These are phyloP conservation scores for Muscicapa adusta DNA, from an alignment of 2,113 vertebrate genomes.

Conservation along the genomic window DNA sequence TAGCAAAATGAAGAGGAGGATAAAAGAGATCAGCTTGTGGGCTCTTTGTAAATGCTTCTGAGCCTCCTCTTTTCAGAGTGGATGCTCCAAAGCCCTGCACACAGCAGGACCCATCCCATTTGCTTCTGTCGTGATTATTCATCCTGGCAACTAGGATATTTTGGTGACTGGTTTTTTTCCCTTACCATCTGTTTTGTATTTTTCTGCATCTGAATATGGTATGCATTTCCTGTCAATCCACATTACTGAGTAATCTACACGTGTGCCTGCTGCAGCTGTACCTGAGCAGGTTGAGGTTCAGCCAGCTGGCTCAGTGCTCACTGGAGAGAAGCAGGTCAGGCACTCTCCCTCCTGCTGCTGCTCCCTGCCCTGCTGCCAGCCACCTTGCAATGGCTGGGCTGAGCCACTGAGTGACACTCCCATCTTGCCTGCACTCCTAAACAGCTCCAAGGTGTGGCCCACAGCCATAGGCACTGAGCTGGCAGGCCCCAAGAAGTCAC, in stretches of 20 bases:
- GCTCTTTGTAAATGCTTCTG: conserved; percentile 4
- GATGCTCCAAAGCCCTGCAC: neutral
- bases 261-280: neutral
- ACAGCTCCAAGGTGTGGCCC: neutral
- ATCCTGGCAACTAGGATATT: neutral
- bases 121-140: neutral
- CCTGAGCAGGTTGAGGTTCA: neutral
- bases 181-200: neutral
- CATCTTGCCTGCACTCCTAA: neutral
- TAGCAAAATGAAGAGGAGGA: conserved; percentile 35
- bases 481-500: neutral
- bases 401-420: neutral
- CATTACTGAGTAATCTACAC: neutral
- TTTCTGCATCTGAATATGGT: neutral
- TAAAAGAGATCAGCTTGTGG: neutral
- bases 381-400: fast-evolving
- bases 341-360: neutral
- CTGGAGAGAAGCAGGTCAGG: neutral
- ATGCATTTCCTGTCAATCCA: neutral
- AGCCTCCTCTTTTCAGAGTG: neutral
- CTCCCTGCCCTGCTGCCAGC: neutral
- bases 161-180: neutral
- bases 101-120: neutral
- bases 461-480: neutral
- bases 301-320: neutral